Evolutionary conservation across 2,888 invertebrate species (phyloP), one percentile per base, ranked within the genome.

Genomic region (Lithophane socia): DNA sequence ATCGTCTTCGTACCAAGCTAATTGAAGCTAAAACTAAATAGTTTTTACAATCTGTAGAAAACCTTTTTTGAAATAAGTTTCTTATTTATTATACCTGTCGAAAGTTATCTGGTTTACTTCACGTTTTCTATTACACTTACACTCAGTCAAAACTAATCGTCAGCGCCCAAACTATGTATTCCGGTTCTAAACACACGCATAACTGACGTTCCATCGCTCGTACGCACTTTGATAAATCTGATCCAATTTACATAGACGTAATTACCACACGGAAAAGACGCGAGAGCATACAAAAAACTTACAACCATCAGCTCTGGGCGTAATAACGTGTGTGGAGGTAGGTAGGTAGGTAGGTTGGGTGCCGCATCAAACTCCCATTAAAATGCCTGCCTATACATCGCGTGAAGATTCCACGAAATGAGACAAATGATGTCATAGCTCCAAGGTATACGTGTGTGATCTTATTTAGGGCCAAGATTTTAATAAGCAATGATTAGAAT

Each of bases 211-310:
- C 92, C 93, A 87, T 84, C 54, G 83, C 89, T 91, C 89, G 91
- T 89, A 89, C 85, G 85, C 85, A 80, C 88, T 92, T 92, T 95
- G 94, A 95, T 95, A 94, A 94, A 95, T 95, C 91, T 92, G 93
- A 92, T 93, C 93, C 94, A 94, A 95, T 96, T 95, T 95, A 95
- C 93, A 94, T 95, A 92, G 87, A 88, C 87, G 92, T 94, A 95
- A 95, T 96, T 95, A 95, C 93, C 88, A 90, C 89, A 90, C 87
- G 91, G 88, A 91, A 87, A 86, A 88, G 79, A 79, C 68, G 80
- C 73, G 80, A 83, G 80, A 61, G 61, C 58, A 37, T 80, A 88
- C 80, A 88, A 88, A 87, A 88, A 86, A 85, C 70, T 71, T 81
- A 77, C 74, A 82, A 69, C 84, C 72, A 80, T 86, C 86, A 83